These are phyloP conservation scores for Calidris pygmaea DNA, from an alignment of 2,113 vertebrate genomes.

Conservation along the genomic window DNA sequence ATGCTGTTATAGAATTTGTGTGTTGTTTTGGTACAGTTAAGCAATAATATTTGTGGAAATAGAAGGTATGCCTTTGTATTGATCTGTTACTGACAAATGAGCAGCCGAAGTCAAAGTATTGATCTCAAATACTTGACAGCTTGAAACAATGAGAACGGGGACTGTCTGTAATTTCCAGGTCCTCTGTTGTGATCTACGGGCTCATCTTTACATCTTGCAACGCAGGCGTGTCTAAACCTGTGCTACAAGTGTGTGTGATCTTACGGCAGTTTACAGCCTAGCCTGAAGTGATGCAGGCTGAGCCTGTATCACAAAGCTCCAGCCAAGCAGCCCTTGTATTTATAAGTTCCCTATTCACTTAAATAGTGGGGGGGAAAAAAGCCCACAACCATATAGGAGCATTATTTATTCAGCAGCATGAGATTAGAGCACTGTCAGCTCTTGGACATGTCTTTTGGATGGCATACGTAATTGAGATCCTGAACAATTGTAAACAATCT, in stretches of 20 bases:
- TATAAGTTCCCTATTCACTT: neutral
- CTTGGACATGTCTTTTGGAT: constrained; percentile 34
- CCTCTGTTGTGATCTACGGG: neutral
- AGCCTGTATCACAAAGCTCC: neutral
- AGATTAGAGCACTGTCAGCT: constrained; percentile 11
- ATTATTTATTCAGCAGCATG: constrained; percentile 35
- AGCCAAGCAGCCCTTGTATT: neutral
- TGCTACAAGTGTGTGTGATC: neutral
- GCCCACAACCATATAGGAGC: neutral
- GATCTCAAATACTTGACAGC: neutral
- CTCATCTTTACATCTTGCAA: neutral
- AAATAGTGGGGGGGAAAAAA: neutral
- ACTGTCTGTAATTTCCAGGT: neutral
- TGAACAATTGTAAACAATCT: constrained; percentile 31
- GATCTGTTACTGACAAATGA: neutral
- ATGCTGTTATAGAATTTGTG: neutral
- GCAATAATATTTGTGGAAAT: neutral
- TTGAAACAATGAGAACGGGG: neutral
- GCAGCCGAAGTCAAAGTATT: neutral
- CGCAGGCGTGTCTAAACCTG: neutral
- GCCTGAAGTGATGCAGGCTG: neutral
- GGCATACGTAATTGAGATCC: constrained; percentile 22
- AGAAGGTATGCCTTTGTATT: neutral
- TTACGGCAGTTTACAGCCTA: neutral
- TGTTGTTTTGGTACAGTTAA: neutral